Evolutionary conservation across 2,888 invertebrate species (phyloP), one percentile per base, ranked within the genome.

Genomic region (Ophioninae sp.): DNA sequence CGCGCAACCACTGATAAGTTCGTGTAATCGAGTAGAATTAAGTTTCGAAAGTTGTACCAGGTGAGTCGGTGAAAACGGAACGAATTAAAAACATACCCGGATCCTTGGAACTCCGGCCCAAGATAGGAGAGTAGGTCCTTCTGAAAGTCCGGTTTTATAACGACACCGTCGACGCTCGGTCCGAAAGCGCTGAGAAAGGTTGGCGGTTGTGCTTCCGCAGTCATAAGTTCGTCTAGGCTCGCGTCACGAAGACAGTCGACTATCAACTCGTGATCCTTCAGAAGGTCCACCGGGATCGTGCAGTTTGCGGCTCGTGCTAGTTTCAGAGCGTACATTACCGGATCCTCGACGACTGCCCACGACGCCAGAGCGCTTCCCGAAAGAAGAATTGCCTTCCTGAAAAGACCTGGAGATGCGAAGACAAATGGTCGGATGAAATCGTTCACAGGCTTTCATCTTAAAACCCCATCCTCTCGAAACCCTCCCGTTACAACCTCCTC

Each of bases 111-210:
- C 85, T 93, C 93, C 2, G 92, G 91, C 13, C 92, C 93, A 69
- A 96, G 95, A 92, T 95, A 95, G 1, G 96, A 96, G 57, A 96
- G 93, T 79, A 96, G 94, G 88, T 96, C 96, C 92, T 97, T 97
- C 75, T 97, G 96, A 89, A 97, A 97, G 92, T 97, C 97, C 17
- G 96, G 96, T 93, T 97, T 96, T 90, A 99, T 98, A 84, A 99
- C 98, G 86, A 98, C 98, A 75, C 98, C 98, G 91, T 98, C 98
- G 75, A 98, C 97, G 87, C 98, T 97, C 17, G 98, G 98, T 7
- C 98, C 99, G 90, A 98, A 99, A 0, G 97, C 96, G 86, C 96
- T 97, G 77, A 97, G 93, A 93, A 97, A 97, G 80, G 96, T 96
- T 3, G 97, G 97, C 10, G 97, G 95, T 86, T 95, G 95, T 90